phyloP scores from a whole-genome alignment of 2,888 invertebrate genomes.

The Apamea crenata region DNA sequence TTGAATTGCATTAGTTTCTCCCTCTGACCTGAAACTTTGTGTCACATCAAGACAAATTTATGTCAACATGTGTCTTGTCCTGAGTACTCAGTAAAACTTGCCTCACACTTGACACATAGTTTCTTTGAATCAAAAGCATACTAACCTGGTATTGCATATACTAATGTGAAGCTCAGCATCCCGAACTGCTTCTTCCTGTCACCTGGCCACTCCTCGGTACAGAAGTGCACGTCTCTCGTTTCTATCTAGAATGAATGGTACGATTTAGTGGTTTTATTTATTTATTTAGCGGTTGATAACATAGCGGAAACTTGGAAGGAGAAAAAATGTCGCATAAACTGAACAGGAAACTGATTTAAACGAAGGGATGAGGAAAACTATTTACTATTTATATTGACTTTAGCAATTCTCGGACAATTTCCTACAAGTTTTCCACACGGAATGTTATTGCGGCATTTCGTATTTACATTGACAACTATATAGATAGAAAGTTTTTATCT shows the following conservation, averaged over 20 bases:
- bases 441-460: background rate
- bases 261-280: conserved; percentile 27
- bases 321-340: background rate
- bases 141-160: conserved; percentile 94
- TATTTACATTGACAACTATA: background rate
- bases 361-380: background rate
- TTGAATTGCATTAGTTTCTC: conserved; percentile 4
- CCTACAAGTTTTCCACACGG: background rate
- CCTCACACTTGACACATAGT: background rate
- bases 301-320: background rate
- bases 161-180: conserved; percentile 92
- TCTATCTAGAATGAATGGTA: conserved; percentile 80
- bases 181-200: conserved; percentile 91
- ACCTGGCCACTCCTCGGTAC: conserved; percentile 91
- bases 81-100: background rate
- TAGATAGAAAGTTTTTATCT: background rate
- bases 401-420: background rate
- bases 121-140: background rate
- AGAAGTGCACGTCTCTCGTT: conserved; percentile 88
- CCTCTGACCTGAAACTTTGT: background rate
- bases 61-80: background rate
- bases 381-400: background rate
- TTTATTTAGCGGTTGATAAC: background rate
- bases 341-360: background rate
- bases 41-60: too few relatives aligned